A percentile compares a stretch with the other conserved stretches of the same genome.
Evolutionary conservation across 2,888 invertebrate species (phyloP).

Genomic region (Zhuqinia jingwanae): DNA sequence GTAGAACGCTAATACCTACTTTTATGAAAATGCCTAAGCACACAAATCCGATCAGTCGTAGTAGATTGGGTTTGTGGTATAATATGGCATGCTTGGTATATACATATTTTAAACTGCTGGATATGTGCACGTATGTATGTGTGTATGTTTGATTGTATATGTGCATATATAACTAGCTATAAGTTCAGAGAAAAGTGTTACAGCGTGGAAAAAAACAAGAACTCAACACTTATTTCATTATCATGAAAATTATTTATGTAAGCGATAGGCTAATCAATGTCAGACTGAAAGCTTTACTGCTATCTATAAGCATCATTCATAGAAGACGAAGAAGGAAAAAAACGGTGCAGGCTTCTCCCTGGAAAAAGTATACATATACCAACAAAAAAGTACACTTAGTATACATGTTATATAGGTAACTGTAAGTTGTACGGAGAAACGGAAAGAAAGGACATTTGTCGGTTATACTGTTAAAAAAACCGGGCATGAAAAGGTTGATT

Average conservation of each 20-base stretch:
- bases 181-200: no score
- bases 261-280: slow-evolving; percentile 8
- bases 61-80: not conserved
- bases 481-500: no score
- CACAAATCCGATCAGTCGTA: not conserved
- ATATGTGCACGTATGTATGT: not conserved
- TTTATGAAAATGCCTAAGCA: not conserved
- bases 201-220: no score
- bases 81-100: not conserved
- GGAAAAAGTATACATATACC: slow-evolving; percentile 2
- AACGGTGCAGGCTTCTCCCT: not conserved
- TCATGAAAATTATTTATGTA: not conserved
- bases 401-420: no score
- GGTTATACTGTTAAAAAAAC: no score
- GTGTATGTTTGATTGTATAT: not conserved
- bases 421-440: no score
- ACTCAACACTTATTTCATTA: not conserved
- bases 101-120: not conserved
- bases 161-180: no score
- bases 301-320: slow-evolving; percentile 11
- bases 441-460: no score
- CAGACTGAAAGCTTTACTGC: not conserved
- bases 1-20: no score
- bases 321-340: not conserved
- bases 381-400: no score